Evolutionary conservation across 2,888 invertebrate genomes (phyloP).

Genomic region (Deroplatys truncata): DNA sequence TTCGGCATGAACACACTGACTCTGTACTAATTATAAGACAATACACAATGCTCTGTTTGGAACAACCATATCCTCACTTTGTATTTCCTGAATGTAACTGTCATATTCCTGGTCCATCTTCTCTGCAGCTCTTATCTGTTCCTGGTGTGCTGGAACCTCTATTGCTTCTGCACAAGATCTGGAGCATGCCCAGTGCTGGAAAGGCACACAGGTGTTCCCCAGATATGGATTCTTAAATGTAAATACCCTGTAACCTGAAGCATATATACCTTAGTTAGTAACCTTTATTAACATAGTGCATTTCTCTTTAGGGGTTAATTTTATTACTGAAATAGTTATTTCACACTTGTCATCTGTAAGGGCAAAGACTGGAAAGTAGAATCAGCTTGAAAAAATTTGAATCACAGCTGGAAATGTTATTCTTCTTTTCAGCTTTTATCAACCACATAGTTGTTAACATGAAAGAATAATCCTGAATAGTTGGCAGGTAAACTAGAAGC

Average conservation of each 20-base stretch:
- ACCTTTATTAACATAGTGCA: background rate
- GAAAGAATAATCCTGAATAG: no score
- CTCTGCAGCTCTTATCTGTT: conserved; percentile 24
- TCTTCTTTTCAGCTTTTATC: no score
- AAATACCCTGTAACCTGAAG: conserved; percentile 45
- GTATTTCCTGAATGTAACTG: conserved; percentile 26
- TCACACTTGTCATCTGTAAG: no score
- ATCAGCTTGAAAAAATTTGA: background rate
- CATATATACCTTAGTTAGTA: background rate
- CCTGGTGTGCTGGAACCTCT: conserved; percentile 43
- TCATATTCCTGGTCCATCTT: conserved; percentile 25
- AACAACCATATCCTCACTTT: background rate
- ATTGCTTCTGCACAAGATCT: conserved; percentile 44
- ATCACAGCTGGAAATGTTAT: background rate
- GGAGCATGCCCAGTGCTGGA: conserved; percentile 49
- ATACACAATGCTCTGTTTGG: conserved; percentile 3
- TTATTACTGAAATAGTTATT: no score
- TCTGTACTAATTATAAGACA: background rate
- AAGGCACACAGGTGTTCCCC: conserved; percentile 49
- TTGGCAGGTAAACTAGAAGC: no score
- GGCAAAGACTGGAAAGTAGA: no score
- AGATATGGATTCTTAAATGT: conserved; percentile 48
- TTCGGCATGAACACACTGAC: background rate
- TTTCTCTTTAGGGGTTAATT: no score
- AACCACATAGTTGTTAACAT: no score